Evolutionary conservation across 2,888 invertebrate species (phyloP).

Genomic region (Ichneumoninae sp.): DNA sequence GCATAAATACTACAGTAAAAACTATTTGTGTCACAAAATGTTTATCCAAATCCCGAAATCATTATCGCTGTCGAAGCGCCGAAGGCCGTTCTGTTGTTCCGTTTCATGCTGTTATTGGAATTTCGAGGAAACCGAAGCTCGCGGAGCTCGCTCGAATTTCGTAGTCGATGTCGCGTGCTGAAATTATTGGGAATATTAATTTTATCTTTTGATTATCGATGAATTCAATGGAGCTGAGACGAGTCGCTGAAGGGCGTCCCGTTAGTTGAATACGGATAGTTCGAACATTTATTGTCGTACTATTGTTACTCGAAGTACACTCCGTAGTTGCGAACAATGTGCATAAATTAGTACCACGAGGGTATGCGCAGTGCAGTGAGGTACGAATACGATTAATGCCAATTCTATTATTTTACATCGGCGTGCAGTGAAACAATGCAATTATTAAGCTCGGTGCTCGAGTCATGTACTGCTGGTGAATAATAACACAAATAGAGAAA

Average conservation of each 20-base stretch:
- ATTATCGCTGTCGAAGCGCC: background rate
- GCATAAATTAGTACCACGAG: background rate
- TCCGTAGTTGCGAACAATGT: background rate
- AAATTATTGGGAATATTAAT: background rate
- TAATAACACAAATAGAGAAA: slow-evolving; percentile 13
- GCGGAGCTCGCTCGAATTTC: background rate
- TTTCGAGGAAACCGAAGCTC: background rate
- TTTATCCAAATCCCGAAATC: background rate
- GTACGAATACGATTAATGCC: background rate
- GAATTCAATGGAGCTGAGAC: too few relatives aligned
- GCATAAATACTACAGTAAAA: background rate
- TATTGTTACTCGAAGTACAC: background rate
- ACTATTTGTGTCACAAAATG: background rate
- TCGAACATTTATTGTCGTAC: background rate
- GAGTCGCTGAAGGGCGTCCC: too few relatives aligned
- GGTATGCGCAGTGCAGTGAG: background rate
- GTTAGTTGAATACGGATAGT: too few relatives aligned
- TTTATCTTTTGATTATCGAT: too few relatives aligned
- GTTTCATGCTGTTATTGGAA: background rate
- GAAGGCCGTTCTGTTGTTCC: background rate
- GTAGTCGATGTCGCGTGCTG: background rate
- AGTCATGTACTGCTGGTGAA: slow-evolving; percentile 24
- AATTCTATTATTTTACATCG: slow-evolving; percentile 7
- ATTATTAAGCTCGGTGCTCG: slow-evolving; percentile 10
- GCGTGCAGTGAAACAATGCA: slow-evolving; percentile 3